Evolutionary conservation across 2,888 invertebrate species (phyloP), one percentile per base, ranked within the genome.

Genomic region (Trilocha varians): DNA sequence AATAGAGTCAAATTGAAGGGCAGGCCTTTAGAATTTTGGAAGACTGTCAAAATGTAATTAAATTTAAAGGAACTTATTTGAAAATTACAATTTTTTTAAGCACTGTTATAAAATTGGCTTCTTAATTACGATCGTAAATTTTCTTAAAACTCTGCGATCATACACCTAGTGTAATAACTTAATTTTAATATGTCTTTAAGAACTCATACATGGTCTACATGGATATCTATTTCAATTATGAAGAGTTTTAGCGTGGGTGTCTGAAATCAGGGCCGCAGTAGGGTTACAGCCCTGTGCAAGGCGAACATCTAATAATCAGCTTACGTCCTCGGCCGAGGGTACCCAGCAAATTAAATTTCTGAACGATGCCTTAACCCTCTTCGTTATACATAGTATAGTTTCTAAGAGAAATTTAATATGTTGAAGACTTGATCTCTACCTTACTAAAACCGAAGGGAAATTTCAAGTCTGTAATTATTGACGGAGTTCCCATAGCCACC

Each of bases 291-390:
- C 36, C 39, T 39, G 16, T 39, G 34, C 33, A 43, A 43, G 25
- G 33, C 32, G 36, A 39, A 37, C 37, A 34, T 32, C 33, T 38
- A 41, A 39, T 45, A 45, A 47, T 47, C 45, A 44, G 47, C 45
- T 47, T 45, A 43, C 41, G 36, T 14, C 15, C n/a, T 8, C 33
- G 39, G 38, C 32, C 15, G 40, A 33, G 41, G 41, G 34, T 36
- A 16, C 18, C 25, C 11, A 32, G 13, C 17, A 47, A 47, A 47
- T 47, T 45, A 43, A 45, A 47, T 47, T 45, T 46, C 32, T n/a
- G 34, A 37, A 38, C 34, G 17, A 16, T 34, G 14, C 17, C 11
- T 9, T 13, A 32, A 13, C 41, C 32, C 18, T 11, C 33, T 16
- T 13, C 13, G 14, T 14, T 33, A n/a, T 11, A 36, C 11, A 34